phyloP scores from a whole-genome alignment of 2,113 vertebrate species.

The Periophthalmus modestus region DNA sequence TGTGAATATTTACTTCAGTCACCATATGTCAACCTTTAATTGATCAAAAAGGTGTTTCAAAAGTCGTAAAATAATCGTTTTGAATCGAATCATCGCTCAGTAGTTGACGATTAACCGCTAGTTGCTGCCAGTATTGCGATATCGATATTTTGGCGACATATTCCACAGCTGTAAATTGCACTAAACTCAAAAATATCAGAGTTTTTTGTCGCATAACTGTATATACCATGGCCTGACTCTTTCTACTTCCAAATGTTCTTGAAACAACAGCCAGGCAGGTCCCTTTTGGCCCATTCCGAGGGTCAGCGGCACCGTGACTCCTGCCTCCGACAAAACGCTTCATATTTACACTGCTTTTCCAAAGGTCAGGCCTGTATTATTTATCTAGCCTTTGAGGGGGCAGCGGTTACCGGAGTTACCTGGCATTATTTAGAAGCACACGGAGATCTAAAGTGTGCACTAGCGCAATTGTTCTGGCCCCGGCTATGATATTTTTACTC shows the following conservation, averaged over 20 bases:
- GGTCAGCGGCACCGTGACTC: slow-evolving; percentile 38
- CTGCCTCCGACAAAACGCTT: slow-evolving; percentile 44
- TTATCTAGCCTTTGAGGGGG: slow-evolving; percentile 40
- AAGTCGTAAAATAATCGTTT: too few relatives aligned
- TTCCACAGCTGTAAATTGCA: too few relatives aligned
- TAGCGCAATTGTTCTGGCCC: slow-evolving; percentile 38
- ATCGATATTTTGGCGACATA: too few relatives aligned
- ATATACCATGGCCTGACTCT: background rate
- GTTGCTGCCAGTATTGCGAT: too few relatives aligned
- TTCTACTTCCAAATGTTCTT: slow-evolving; percentile 22
- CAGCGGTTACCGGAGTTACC: slow-evolving; percentile 21
- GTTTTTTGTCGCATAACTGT: background rate
- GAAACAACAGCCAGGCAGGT: slow-evolving; percentile 47
- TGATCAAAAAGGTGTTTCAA: too few relatives aligned
- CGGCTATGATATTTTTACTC: slow-evolving; percentile 32
- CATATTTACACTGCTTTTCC: slow-evolving; percentile 50
- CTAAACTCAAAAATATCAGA: background rate
- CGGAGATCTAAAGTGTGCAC: slow-evolving; percentile 47
- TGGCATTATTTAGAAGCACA: slow-evolving; percentile 44
- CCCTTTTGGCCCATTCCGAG: slow-evolving; percentile 26
- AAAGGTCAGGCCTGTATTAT: slow-evolving; percentile 49
- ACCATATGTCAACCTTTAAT: too few relatives aligned
- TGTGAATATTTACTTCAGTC: too few relatives aligned
- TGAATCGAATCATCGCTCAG: too few relatives aligned
- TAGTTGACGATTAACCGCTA: too few relatives aligned